Base-by-base conservation (phyloP, 2,797 vertebrate genomes). In the Somateria mollissima region DNA sequence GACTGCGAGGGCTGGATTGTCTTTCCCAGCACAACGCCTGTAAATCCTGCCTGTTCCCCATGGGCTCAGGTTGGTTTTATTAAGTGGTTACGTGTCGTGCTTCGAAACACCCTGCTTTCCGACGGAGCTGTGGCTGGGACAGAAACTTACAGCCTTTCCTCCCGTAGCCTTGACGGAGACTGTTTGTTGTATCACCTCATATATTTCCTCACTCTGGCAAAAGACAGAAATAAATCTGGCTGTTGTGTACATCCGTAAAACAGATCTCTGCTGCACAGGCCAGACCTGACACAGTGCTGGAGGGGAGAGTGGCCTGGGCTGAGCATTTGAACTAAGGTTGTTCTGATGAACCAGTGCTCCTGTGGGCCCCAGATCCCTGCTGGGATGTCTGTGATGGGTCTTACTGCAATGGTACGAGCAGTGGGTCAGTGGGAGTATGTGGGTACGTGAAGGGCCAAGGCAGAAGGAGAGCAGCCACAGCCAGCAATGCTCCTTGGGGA, bases 211-310 rank as follows among this genome's bases (percentile, higher is more conserved):
- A 62, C 75, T 86, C 57, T 36, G 43, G 71, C 24, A 92, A 91
- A 71, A 32, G 37, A 49, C 24, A 74, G 62, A 79, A 84, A 91
- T 94, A 96, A 95, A 87, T 80, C 73, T 77, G 70, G 37, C 51
- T 39, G 60, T 49, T 85, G n/a, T 66, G 51, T 34, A 28, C 3
- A 7, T 79, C 71, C 79, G 76, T 57, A 45, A 88, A 93, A 74
- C 36, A 92, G 74, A 65, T 89, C 27, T 71, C 43, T 80, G 2
- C 19, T 69, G 81, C 41, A 37, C 1, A 5, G 56, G 77, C 76
- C 80, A 93, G 61, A 47, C 84, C 37, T 60, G 57, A 75, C 24
- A 62, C 19, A 11, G 51, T 37, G 43, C 5, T 73, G 69, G 87
- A n/a, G 74, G 57, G 0, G 1, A 39, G 41, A 66, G 28, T 22